A percentile compares a stretch with the other conserved stretches of the same genome.
Evolutionary conservation across 1,140 invertebrate genomes (phyloP).

Genomic region (Probaryconus sp.): DNA sequence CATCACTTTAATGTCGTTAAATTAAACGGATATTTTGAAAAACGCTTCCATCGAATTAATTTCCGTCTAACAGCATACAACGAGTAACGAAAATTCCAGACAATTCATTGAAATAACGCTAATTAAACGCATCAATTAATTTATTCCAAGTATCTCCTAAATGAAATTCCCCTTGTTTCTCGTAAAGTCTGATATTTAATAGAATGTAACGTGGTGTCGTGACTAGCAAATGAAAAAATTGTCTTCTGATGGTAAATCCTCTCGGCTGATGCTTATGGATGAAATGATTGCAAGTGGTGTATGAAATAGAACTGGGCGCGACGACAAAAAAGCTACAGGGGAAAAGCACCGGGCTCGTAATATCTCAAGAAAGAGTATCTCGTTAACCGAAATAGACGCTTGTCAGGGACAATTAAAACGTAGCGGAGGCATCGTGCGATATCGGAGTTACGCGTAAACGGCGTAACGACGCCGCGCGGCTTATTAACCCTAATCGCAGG

Average conservation of each 20-base stretch:
- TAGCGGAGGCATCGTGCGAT: constrained; percentile 9
- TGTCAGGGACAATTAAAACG: constrained; percentile 38
- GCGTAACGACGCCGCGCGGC: constrained; percentile 26
- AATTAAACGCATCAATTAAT: constrained; percentile 28
- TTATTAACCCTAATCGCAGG: constrained; percentile 46
- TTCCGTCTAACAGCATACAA: background rate
- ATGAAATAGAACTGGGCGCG: constrained; percentile 25
- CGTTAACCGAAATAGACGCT: constrained; percentile 12
- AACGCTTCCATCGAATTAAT: constrained; percentile 13
- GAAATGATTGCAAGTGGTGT: constrained; percentile 23
- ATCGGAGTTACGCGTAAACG: constrained; percentile 24
- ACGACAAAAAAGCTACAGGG: constrained; percentile 18
- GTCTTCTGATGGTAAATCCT: background rate
- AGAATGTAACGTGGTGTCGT: no score
- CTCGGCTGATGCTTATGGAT: background rate
- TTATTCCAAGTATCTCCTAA: constrained; percentile 20
- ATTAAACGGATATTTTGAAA: constrained; percentile 26
- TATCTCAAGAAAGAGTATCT: constrained; percentile 29
- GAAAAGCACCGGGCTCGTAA: constrained; percentile 7
- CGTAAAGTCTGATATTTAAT: no score
- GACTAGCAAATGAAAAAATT: constrained; percentile 2
- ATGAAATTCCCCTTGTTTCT: background rate
- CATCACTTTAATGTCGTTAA: constrained; percentile 28
- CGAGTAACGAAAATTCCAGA: constrained; percentile 2
- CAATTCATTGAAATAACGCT: constrained; percentile 29